These are phyloP conservation scores for Chiloscyllium plagiosum DNA, from an alignment of 2,113 vertebrate genomes.

Conservation along the genomic window DNA sequence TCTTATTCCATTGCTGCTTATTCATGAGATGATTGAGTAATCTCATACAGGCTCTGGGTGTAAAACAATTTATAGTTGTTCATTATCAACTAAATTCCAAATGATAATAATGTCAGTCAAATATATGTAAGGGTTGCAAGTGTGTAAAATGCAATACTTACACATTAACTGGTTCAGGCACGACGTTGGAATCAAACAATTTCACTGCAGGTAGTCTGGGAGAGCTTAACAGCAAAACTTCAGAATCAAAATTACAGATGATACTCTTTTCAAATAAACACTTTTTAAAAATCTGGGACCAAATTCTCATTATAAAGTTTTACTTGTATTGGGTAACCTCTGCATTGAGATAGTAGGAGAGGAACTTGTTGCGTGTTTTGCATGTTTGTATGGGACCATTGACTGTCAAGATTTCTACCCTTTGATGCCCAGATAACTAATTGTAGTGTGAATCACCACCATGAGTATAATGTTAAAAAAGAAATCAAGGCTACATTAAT, in stretches of 20 bases:
- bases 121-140: neutral
- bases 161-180: neutral
- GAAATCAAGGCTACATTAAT: neutral
- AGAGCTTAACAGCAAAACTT: neutral
- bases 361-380: neutral
- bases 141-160: neutral
- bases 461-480: neutral
- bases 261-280: neutral
- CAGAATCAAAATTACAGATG: neutral
- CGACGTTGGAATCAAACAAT: neutral
- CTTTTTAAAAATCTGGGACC: neutral
- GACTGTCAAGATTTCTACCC: neutral
- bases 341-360: neutral
- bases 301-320: neutral
- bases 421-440: neutral
- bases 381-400: neutral
- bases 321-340: neutral
- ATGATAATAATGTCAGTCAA: neutral
- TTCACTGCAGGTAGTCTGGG: neutral
- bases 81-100: neutral
- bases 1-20: neutral
- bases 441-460: neutral
- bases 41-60: neutral
- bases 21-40: neutral
- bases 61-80: neutral